phyloP scores from a whole-genome alignment of 2,888 invertebrate genomes.

The Gasteruption jaculator region DNA sequence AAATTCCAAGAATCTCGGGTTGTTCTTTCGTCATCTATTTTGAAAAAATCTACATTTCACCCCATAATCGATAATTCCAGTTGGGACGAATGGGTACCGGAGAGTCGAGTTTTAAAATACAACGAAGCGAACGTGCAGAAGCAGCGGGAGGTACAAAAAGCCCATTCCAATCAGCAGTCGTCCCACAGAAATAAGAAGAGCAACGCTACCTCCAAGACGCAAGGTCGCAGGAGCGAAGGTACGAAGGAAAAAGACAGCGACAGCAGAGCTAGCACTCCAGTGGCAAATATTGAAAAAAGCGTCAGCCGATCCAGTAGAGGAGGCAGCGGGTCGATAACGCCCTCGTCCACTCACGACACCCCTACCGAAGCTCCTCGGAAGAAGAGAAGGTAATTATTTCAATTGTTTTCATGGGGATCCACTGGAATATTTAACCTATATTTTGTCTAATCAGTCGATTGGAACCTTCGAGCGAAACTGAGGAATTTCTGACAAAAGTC shows the following conservation, averaged over 20 bases:
- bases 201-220: slow-evolving; percentile 34
- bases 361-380: slow-evolving; percentile 39
- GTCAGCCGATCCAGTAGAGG: slow-evolving; percentile 34
- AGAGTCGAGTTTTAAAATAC: slow-evolving; percentile 61
- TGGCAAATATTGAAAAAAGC: slow-evolving; percentile 36
- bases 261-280: slow-evolving; percentile 65
- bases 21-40: slow-evolving; percentile 11
- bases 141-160: slow-evolving; percentile 59
- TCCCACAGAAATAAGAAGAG: slow-evolving; percentile 41
- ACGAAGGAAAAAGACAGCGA: slow-evolving; percentile 52
- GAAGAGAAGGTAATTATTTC: slow-evolving; percentile 52
- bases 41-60: background rate
- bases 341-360: slow-evolving; percentile 37
- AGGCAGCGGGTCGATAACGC: slow-evolving; percentile 25
- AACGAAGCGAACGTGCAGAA: slow-evolving; percentile 62
- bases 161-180: slow-evolving; percentile 61
- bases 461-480: slow-evolving; percentile 40
- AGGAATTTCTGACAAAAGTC: slow-evolving; percentile 40
- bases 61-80: no score
- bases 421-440: background rate
- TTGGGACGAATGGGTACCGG: slow-evolving; percentile 63
- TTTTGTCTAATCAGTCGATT: slow-evolving; percentile 31
- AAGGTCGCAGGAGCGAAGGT: slow-evolving; percentile 38
- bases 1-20: slow-evolving; percentile 30
- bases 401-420: background rate